Evolutionary conservation across 1,140 invertebrate species (phyloP).

Genomic region (Bemisia tabaci): DNA sequence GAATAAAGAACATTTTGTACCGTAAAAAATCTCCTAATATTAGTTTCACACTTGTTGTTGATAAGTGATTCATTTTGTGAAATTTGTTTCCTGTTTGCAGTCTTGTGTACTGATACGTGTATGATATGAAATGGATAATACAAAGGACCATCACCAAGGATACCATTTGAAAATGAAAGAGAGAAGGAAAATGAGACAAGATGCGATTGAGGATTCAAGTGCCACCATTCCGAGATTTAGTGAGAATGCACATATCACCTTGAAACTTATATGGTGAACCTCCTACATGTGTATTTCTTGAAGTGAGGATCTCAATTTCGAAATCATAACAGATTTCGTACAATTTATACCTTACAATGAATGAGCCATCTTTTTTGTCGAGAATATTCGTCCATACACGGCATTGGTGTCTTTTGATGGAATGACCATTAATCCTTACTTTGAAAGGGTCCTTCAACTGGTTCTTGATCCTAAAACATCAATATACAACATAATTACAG

Average conservation of each 20-base stretch:
- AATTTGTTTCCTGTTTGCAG: too few species aligned
- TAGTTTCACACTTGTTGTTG: too few species aligned
- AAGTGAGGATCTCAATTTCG: slow-evolving; percentile 41
- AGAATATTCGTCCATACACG: slow-evolving; percentile 59
- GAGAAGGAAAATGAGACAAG: not conserved
- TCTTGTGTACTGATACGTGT: too few species aligned
- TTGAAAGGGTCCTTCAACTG: slow-evolving; percentile 29
- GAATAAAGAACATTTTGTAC: too few species aligned
- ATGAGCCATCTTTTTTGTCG: slow-evolving; percentile 70
- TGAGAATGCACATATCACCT: slow-evolving; percentile 34
- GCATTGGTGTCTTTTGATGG: slow-evolving; percentile 38
- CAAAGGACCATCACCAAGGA: too few species aligned
- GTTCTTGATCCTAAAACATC: slow-evolving; percentile 14
- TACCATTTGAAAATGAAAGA: too few species aligned
- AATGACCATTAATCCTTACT: slow-evolving; percentile 40
- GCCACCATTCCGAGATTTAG: not conserved
- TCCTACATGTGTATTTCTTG: slow-evolving; percentile 35
- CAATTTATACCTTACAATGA: slow-evolving; percentile 70
- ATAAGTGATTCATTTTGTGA: too few species aligned
- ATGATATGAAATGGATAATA: too few species aligned
- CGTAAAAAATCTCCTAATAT: too few species aligned
- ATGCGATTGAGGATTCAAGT: not conserved
- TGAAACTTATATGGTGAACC: slow-evolving; percentile 48
- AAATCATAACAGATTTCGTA: slow-evolving; percentile 59
- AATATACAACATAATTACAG: slow-evolving; percentile 13